Conservation (phyloP, 2,888 invertebrate species). For the Nysson spinosus region DNA sequence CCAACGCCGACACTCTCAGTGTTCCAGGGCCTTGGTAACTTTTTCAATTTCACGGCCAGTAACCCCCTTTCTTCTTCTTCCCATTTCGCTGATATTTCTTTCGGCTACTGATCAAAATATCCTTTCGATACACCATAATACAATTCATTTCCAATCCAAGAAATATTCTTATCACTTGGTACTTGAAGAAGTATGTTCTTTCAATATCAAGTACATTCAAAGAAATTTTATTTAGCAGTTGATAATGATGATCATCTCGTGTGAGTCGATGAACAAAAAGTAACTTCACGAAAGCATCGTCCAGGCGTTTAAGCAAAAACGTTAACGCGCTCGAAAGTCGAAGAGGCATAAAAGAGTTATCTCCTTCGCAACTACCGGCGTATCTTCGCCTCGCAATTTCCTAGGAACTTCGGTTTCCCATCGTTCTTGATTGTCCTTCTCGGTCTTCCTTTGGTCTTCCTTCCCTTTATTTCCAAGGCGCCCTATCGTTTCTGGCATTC, state of each 20-base stretch:
- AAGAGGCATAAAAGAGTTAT: slow-evolving; percentile 64
- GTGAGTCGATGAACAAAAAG: background rate
- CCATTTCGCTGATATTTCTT: background rate
- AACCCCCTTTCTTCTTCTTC: slow-evolving; percentile 9
- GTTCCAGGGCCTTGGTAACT: slow-evolving; percentile 59
- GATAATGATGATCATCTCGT: no score
- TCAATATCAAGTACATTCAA: no score
- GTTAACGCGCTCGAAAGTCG: slow-evolving; percentile 52
- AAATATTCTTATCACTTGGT: no score
- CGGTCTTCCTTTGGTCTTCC: slow-evolving; percentile 4
- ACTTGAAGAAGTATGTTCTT: no score
- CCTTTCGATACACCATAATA: no score
- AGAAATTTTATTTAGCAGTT: no score
- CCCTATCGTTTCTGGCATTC: slow-evolving; percentile 10
- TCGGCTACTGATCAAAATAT: slow-evolving; percentile 3
- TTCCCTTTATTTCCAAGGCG: slow-evolving; percentile 4
- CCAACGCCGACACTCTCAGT: slow-evolving; percentile 68
- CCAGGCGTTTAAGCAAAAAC: slow-evolving; percentile 43
- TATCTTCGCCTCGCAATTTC: slow-evolving; percentile 61
- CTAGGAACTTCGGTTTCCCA: slow-evolving; percentile 53
- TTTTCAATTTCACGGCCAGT: slow-evolving; percentile 65
- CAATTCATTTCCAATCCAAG: no score
- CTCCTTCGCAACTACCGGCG: slow-evolving; percentile 56
- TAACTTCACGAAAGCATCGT: background rate
- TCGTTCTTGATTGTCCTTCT: slow-evolving; percentile 27